Conservation (phyloP, 1,140 invertebrate species). For the Muscidifurax raptorellus region DNA sequence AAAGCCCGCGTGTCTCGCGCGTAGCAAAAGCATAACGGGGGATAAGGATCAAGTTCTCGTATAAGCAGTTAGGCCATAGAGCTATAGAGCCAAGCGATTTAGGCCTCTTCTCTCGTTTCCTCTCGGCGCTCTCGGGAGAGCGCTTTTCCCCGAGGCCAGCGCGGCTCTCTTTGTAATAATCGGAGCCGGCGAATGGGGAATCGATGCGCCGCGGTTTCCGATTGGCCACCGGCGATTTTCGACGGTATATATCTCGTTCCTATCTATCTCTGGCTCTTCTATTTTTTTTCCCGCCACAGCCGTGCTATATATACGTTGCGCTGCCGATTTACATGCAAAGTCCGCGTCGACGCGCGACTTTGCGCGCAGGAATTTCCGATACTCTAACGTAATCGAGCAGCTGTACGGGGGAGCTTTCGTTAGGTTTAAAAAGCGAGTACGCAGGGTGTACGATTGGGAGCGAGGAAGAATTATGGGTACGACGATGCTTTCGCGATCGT, state of each 20-base stretch:
- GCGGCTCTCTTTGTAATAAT: slow-evolving; percentile 34
- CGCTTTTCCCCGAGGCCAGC: neutral
- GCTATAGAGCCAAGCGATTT: slow-evolving; percentile 16
- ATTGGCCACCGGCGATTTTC: slow-evolving; percentile 24
- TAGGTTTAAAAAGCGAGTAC: neutral
- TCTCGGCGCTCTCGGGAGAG: neutral
- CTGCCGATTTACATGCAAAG: slow-evolving; percentile 27
- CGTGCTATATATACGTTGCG: neutral
- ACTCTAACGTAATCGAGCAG: neutral
- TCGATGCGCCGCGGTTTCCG: slow-evolving; percentile 38
- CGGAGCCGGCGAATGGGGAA: slow-evolving; percentile 14
- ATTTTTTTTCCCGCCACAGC: neutral
- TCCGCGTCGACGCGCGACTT: neutral
- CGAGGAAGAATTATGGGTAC: neutral
- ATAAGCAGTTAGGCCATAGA: slow-evolving; percentile 1
- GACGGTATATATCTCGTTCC: slow-evolving; percentile 1
- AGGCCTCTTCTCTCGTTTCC: neutral
- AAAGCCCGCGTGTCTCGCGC: no score
- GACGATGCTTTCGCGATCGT: neutral
- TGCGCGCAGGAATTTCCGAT: neutral
- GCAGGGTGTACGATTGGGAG: neutral
- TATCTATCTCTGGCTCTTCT: neutral
- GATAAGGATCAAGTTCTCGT: slow-evolving; percentile 10
- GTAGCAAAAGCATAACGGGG: neutral
- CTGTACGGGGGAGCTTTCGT: no score